A percentile compares a stretch with the other conserved stretches of the same genome.
Evolutionary conservation across 2,888 invertebrate genomes (phyloP).

Genomic region (Neria commutata): DNA sequence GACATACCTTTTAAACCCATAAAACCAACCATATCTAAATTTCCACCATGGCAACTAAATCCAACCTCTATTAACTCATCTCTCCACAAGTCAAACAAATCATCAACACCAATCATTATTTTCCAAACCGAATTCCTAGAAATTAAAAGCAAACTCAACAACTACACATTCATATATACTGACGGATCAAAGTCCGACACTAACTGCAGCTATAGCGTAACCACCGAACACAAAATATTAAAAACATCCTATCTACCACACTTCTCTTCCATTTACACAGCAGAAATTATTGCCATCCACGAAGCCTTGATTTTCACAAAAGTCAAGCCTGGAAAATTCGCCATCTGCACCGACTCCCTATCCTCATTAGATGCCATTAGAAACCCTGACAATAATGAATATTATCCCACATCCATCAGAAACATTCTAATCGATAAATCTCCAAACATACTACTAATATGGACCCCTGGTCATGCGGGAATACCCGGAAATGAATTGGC

Average conservation of each 20-base stretch:
- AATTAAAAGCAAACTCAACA: background rate
- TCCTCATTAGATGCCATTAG: conserved; percentile 10
- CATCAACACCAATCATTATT: background rate
- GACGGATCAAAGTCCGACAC: conserved; percentile 7
- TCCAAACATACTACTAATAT: background rate
- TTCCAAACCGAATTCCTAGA: background rate
- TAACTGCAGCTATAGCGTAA: background rate
- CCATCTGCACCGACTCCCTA: conserved; percentile 15
- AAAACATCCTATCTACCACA: conserved; percentile 7
- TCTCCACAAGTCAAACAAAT: background rate
- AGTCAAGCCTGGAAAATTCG: conserved; percentile 2
- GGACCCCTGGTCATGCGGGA: background rate
- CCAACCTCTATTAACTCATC: background rate
- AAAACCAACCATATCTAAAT: background rate
- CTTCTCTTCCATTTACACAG: conserved; percentile 10
- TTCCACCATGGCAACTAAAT: conserved; percentile 5
- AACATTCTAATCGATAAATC: background rate
- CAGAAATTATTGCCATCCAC: conserved; percentile 6
- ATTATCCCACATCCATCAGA: conserved; percentile 1
- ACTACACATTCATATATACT: conserved; percentile 5
- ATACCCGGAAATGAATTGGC: background rate
- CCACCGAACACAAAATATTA: background rate
- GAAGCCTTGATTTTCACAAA: background rate
- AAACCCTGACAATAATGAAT: conserved; percentile 15
- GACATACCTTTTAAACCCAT: background rate